Conservation (phyloP, 2,797 vertebrate genomes). For the Fistularia commersonii region DNA sequence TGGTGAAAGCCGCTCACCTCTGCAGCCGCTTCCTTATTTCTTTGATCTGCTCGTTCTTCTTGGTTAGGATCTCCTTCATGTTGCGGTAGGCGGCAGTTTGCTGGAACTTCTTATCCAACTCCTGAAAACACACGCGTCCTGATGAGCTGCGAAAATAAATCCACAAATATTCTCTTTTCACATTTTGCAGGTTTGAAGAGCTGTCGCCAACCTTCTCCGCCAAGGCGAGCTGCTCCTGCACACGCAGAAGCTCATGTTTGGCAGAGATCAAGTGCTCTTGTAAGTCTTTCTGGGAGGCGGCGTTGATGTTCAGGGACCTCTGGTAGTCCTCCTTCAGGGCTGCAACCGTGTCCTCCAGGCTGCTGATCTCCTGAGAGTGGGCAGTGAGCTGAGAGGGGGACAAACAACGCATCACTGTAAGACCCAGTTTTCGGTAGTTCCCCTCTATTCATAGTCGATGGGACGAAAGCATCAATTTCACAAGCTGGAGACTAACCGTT, state of each 20-base stretch:
- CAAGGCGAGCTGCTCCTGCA: conserved; percentile 87
- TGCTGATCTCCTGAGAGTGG: conserved; percentile 77
- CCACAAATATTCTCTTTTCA: too few species aligned
- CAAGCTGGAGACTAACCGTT: background rate
- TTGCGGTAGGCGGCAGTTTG: conserved; percentile 94
- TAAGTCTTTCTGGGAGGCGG: conserved; percentile 84
- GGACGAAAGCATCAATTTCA: background rate
- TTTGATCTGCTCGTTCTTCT: conserved; percentile 96
- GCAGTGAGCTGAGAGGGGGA: conserved; percentile 60
- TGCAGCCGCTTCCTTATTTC: conserved; percentile 87
- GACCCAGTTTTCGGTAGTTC: too few species aligned
- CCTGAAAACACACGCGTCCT: conserved; percentile 63
- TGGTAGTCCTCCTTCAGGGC: conserved; percentile 87
- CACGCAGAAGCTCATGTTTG: conserved; percentile 88
- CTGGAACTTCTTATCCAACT: conserved; percentile 96
- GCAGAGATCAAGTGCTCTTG: conserved; percentile 86
- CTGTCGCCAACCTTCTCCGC: conserved; percentile 86
- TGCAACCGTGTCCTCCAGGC: conserved; percentile 86
- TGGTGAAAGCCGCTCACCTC: conserved; percentile 69
- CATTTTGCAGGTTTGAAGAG: background rate
- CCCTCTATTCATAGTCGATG: too few species aligned
- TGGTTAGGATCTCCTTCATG: conserved; percentile 96
- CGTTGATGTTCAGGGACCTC: conserved; percentile 80
- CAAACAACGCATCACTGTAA: background rate
- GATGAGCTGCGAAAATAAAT: background rate